Base-by-base conservation (phyloP, 2,113 vertebrate genomes). In the Sinocyclocheilus rhinocerous region DNA sequence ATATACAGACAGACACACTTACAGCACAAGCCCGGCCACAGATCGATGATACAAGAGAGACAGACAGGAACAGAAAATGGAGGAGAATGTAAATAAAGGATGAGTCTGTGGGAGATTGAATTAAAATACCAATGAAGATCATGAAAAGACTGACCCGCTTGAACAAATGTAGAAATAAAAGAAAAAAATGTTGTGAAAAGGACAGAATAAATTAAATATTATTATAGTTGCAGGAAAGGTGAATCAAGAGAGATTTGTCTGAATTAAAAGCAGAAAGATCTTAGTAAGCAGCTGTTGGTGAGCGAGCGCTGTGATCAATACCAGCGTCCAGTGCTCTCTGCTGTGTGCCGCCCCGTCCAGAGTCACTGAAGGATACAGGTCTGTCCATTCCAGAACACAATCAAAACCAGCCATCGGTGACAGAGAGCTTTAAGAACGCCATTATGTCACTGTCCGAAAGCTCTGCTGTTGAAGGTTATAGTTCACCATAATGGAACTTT, bases 1-100 rank as follows among this genome's bases (percentile, higher is more conserved):
- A 80, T 90, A 90, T 87, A 89, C 90, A 88, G 80, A 48, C 85
- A 89, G 78, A 78, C 87, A 81, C 75, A 55, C 39, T 73, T 59
- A 82, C 18, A 76, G n/a, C 5, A 24, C 61, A 86, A 77, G 33
- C 42, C 59, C 86, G 59, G 86, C 77, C 67, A 87, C 79, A 86
- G 76, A 92, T 88, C 78, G 65, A 90, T 91, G 55, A 84, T 29
- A 76, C 2, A 10, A 81, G 39, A 50, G 78, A 73, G 15, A 76
- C 22, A 42, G 86, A 72, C 9, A n/a, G 57, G 57, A 61, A n/a
- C 16, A 82, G 26, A 82, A 85, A 48, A 81, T 10, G 15, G 24
- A 67, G 77, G 45, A 76, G 24, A 26, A 52, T n/a, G 4, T 77
- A 33, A 57, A 78, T 57, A 36, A 57, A 78, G 52, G 11, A 57